Evolutionary conservation across 1,140 invertebrate species (phyloP), one percentile per base, ranked within the genome.

Genomic region (Pararge aegeria): DNA sequence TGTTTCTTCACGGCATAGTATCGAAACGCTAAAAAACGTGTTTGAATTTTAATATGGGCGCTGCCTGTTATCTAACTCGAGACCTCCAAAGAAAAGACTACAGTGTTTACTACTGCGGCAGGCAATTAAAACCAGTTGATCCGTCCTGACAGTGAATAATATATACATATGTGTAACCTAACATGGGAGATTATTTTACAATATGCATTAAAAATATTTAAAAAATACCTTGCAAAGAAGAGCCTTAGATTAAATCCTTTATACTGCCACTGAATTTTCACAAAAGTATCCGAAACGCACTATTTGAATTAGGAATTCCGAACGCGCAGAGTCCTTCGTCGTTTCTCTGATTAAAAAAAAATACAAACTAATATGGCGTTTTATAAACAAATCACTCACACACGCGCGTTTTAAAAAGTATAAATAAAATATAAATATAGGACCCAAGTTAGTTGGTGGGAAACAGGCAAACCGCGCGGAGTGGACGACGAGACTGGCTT

Each of bases 391-490:
- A 64, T 49, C 56, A 59, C 55, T 56, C 59, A 54, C 51, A 34
- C 27, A 27, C 27, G 27, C 27, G 27, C 10, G 30, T 34, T 55
- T 42, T 54, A 51, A 24, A 4, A 24, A 2, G 58, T 60, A 66
- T 38, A 65, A 42, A 56, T 50, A 57, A 56, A 61, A 65, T 66
- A 64, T 67, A 69, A 64, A 70, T 34, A 58, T 61, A 52, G 49
- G 61, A 49, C 66, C 68, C 63, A 61, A 60, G 55, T 67, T 59
- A 55, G 75, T 78, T 67, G 64, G 74, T 73, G 74, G 80, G 75
- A 83, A 85, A 83, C 89, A 73, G 87, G 89, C 83, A 78, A 81
- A 90, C 88, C 88, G 89, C 88, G 80, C 89, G 89, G 89, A 90
- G 89, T 80, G 78, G 87, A 90, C 88, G 82, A 66, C 82, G 82